Evolutionary conservation across 2,797 vertebrate genomes (phyloP), one percentile per base, ranked within the genome.

Genomic region (Vespertilio murinus): DNA sequence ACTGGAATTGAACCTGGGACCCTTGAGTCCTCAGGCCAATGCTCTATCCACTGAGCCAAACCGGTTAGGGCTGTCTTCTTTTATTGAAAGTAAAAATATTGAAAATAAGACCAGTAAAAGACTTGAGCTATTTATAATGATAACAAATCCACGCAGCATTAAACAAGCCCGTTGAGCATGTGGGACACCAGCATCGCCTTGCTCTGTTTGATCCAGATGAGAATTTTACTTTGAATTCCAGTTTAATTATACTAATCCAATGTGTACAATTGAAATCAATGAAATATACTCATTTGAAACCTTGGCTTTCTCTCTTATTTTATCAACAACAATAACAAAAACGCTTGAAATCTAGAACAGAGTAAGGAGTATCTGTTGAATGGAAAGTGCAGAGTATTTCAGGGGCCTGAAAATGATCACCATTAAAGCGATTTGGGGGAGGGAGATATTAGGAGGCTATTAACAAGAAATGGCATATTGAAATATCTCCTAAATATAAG

Each of bases 231-330:
- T 67, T 65, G 38, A 94, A 90, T 92, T 96, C n/a, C 45, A 67
- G 93, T 64, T 84, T 92, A 83, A 80, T 92, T 83, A 75, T 10
- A 52, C 16, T 94, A 83, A 83, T 79, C 52, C 65, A 73, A 8
- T 38, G 1, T 61, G 28, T 38, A 64, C 14, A 8, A 71, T 1
- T 70, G 8, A 92, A 70, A 64, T 0, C 28, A 81, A 54, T 75
- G 82, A 49, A 83, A 64, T 16, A 45, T 28, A 54, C 2, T 3
- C 16, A 33, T 52, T 56, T 88, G 74, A 75, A 86, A 71, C 23
- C 45, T 13, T 67, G 23, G 12, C 45, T 83, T 64, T 77, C 65
- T 73, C 61, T 59, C 8, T 88, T 40, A 56, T 13, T 42, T 30
- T 35, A 49, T 33, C 54, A 22, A 40, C 20, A 83, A 54, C 23